Evolutionary conservation across 1,140 invertebrate genomes (phyloP), one percentile per base, ranked within the genome.

Genomic region (Limonius californicus): DNA sequence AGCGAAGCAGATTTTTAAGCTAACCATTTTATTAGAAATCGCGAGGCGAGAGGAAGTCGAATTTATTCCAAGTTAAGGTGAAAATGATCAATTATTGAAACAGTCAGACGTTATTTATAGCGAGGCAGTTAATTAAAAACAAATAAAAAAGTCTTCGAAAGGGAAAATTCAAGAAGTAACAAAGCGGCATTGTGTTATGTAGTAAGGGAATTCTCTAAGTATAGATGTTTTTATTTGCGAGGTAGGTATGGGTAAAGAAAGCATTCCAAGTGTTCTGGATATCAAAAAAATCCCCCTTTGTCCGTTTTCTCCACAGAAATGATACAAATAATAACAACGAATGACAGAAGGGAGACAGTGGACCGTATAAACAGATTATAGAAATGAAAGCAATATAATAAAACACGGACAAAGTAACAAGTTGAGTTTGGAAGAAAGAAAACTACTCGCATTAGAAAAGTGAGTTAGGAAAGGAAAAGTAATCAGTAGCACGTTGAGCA

Each of bases 391-490:
- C 56, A 43, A 57, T 57, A 57, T 21, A 57, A 57, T 57, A 57
- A 57, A 57, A 57, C 19, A 16, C 56, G 19, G n/a, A 39, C 18
- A 57, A 57, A 57, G 56, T 57, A 57, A 57, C 56, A 57, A 57
- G 56, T 57, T 57, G 19, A 21, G 32, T 57, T 45, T 43, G 56
- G 35, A 57, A 43, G 39, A 57, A 42, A 57, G 56, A 57, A 57
- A 57, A 50, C 45, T 50, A 50, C 56, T 57, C 15, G 39, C 56
- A 57, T 57, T 57, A 57, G 32, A 57, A 57, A 57, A 57, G 32
- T 57, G 56, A 57, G 39, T 57, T 57, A 42, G 56, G 39, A 57
- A 57, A 43, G 56, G 56, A 57, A 57, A 57, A 57, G 56, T 42
- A 57, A 57, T 57, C 39, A 42, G 56, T 45, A 57, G 39, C 56